A percentile compares a stretch with the other conserved stretches of the same genome.
phyloP scores from a whole-genome alignment of 2,113 vertebrate species.

The Ovis canadensis region DNA sequence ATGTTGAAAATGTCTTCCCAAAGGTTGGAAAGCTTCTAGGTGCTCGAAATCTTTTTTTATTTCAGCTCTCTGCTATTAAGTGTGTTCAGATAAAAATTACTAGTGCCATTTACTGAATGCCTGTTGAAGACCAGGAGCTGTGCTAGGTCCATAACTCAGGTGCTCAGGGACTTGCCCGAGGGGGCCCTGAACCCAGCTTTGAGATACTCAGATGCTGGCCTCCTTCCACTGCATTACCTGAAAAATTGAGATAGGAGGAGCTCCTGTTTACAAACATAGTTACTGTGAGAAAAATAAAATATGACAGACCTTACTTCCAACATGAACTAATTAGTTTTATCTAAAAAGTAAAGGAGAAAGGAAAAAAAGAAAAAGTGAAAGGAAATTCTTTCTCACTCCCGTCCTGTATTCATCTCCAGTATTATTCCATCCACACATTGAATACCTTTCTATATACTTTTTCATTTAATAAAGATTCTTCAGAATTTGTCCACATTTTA shows the following conservation, averaged over 20 bases:
- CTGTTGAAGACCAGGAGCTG: not conserved
- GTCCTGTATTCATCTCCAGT: not conserved
- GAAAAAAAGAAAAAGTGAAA: not conserved
- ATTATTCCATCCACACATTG: not conserved
- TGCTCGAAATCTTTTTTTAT: not conserved
- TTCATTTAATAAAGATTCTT: not conserved
- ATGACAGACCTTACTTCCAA: not conserved
- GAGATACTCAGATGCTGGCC: fast-evolving
- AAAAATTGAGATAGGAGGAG: not conserved
- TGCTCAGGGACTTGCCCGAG: not conserved
- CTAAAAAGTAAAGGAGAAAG: not conserved
- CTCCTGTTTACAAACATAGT: not conserved
- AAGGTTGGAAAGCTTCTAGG: not conserved
- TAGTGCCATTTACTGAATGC: not conserved
- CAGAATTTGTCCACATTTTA: not conserved
- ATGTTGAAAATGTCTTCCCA: not conserved
- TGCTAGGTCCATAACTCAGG: not conserved
- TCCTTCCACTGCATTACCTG: not conserved
- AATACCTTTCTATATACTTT: not conserved
- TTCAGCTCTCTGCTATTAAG: not conserved
- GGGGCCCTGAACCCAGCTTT: not conserved
- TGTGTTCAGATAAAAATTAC: not conserved
- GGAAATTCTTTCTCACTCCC: not conserved
- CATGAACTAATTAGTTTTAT: not conserved
- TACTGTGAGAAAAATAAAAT: not conserved